Conservation (phyloP, 2,888 invertebrate genomes). For the Megastigmus dorsalis region DNA sequence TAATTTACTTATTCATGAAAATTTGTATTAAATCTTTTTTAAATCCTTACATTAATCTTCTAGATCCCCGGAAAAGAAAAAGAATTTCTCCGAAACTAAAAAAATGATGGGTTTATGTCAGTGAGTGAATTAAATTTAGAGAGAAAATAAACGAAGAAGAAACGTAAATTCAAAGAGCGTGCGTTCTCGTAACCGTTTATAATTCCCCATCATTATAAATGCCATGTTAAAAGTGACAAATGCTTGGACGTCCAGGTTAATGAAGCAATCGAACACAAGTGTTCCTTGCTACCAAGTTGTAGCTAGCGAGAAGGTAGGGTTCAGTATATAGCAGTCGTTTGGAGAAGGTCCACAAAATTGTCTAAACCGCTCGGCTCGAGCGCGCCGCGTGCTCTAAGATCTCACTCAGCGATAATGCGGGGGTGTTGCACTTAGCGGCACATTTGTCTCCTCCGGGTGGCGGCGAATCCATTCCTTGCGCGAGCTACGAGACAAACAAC, state of each 20-base stretch:
- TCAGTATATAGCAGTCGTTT: slow-evolving; percentile 55
- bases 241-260: slow-evolving; percentile 61
- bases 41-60: slow-evolving; percentile 1
- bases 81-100: slow-evolving; percentile 1
- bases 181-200: too few species aligned
- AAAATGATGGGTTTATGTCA: background rate
- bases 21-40: slow-evolving; percentile 6
- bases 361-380: slow-evolving; percentile 55
- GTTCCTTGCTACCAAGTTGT: slow-evolving; percentile 67
- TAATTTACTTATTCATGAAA: background rate
- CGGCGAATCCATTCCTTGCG: slow-evolving; percentile 15
- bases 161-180: background rate
- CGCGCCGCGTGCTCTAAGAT: slow-evolving; percentile 63
- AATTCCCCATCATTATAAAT: background rate
- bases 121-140: slow-evolving; percentile 5
- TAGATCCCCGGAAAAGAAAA: too few species aligned
- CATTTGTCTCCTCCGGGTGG: slow-evolving; percentile 59
- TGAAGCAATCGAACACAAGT: slow-evolving; percentile 64
- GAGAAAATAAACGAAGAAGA: background rate
- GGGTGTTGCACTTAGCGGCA: slow-evolving; percentile 66
- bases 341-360: slow-evolving; percentile 59
- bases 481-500: slow-evolving; percentile 27
- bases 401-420: slow-evolving; percentile 66
- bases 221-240: slow-evolving; percentile 65
- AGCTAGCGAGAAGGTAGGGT: slow-evolving; percentile 53